These are phyloP conservation scores for Tachysurus vachellii DNA, from an alignment of 2,113 vertebrate genomes.

Conservation along the genomic window DNA sequence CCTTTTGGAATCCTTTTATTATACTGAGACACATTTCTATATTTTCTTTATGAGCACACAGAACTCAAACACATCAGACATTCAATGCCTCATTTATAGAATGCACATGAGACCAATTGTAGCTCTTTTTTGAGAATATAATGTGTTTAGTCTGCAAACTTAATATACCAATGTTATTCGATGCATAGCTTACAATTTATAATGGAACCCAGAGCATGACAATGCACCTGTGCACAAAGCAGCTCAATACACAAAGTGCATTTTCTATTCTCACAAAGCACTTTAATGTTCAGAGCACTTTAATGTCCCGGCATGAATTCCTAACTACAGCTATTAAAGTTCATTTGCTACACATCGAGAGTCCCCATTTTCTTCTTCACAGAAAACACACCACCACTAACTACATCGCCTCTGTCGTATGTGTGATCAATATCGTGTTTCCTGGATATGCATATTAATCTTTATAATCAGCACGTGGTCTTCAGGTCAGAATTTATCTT, in stretches of 20 bases:
- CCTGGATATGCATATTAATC: no score
- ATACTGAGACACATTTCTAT: not conserved
- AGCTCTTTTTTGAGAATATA: not conserved
- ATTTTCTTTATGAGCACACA: not conserved
- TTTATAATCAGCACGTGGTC: no score
- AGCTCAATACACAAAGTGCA: no score
- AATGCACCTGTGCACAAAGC: no score
- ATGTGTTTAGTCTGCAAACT: not conserved
- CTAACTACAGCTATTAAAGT: not conserved
- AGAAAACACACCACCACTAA: no score
- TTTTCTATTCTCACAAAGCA: not conserved
- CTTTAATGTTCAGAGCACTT: no score
- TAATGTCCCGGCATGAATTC: conserved; percentile 5
- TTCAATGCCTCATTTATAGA: not conserved
- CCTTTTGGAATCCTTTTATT: not conserved
- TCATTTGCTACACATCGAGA: not conserved
- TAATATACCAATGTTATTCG: not conserved
- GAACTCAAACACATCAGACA: not conserved
- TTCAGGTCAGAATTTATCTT: not conserved
- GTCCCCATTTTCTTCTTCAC: no score
- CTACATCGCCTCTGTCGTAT: no score
- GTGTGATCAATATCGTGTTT: no score
- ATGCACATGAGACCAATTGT: not conserved
- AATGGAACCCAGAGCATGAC: no score
- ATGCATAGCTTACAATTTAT: no score